Conservation (phyloP, 2,113 vertebrate genomes). For the Emydocephalus ijimae region DNA sequence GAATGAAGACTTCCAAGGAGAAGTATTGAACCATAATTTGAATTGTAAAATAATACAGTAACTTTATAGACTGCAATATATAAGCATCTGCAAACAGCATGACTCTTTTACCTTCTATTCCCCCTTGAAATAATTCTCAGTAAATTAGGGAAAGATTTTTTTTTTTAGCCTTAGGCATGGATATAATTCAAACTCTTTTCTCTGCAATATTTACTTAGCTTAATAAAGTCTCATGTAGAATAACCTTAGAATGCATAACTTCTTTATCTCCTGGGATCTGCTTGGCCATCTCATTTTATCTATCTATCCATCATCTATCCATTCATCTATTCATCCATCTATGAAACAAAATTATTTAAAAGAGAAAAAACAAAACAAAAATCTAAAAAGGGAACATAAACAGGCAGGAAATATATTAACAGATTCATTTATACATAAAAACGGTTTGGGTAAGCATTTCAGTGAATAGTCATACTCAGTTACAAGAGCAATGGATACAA, state of each 20-base stretch:
- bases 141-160: neutral
- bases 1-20: neutral
- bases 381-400: neutral
- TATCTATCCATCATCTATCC: neutral
- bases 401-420: neutral
- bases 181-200: neutral
- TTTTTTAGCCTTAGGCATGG: neutral
- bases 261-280: neutral
- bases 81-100: neutral
- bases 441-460: neutral
- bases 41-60: neutral
- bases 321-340: neutral
- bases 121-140: neutral
- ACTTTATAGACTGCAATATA: neutral
- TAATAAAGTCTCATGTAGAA: neutral
- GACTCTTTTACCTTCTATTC: neutral
- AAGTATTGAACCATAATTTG: neutral
- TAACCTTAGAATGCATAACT: neutral
- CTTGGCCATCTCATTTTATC: neutral
- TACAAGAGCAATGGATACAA: neutral
- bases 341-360: neutral
- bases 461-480: neutral
- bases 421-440: neutral
- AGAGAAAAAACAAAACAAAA: neutral
- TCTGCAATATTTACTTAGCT: neutral